Conservation (phyloP, 37 sponge, comb jelly and placozoan species). For the Chondrilla cf. caribensis region DNA sequence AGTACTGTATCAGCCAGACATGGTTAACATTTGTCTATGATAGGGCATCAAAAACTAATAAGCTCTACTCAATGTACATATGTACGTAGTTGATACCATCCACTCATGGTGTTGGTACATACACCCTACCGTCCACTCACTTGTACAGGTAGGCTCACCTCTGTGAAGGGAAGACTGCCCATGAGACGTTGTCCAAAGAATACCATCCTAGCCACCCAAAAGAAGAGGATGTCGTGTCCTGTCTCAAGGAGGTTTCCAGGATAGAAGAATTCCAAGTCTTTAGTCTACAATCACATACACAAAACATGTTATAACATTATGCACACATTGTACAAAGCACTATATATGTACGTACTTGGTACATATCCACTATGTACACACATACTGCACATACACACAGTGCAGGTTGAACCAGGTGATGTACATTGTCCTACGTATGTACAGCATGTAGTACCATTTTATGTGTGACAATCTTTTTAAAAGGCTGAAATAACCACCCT, state of each 20-base stretch:
- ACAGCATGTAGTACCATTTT: too few relatives aligned
- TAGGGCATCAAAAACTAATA: too few relatives aligned
- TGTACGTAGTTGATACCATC: too few relatives aligned
- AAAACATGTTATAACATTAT: not conserved
- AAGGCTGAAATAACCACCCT: too few relatives aligned
- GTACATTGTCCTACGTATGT: too few relatives aligned
- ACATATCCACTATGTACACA: not conserved
- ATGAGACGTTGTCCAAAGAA: slow-evolving; percentile 90
- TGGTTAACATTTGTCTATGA: too few relatives aligned
- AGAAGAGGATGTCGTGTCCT: slow-evolving; percentile 99
- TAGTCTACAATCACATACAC: slow-evolving; percentile 39
- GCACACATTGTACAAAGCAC: not conserved
- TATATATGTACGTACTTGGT: not conserved
- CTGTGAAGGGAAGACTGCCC: slow-evolving; percentile 86
- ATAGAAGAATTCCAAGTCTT: slow-evolving; percentile 78
- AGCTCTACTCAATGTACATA: too few relatives aligned
- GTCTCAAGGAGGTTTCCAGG: slow-evolving; percentile 93
- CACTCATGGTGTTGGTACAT: too few relatives aligned
- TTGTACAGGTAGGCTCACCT: slow-evolving; percentile 29
- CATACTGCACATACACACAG: too few relatives aligned
- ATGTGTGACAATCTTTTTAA: too few relatives aligned
- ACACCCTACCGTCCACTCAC: too few relatives aligned
- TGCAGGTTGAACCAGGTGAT: not conserved
- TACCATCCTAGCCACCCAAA: slow-evolving; percentile 99
- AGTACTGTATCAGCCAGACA: too few relatives aligned